Conservation (phyloP, 2,113 vertebrate genomes). For the Pseudois nayaur region DNA sequence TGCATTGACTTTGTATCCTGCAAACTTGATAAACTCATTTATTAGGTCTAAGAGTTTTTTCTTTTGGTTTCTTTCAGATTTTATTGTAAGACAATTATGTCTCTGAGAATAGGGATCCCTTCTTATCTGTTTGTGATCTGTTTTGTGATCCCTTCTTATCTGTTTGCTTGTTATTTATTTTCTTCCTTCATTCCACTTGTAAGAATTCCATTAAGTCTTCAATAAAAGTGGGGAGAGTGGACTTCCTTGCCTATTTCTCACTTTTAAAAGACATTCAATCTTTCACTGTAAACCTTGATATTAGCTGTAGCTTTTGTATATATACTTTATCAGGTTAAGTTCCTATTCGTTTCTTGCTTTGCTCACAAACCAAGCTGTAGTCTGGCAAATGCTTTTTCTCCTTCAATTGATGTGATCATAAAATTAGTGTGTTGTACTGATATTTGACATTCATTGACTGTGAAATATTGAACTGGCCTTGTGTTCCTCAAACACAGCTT, state of each 20-base stretch:
- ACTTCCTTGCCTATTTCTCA: background rate
- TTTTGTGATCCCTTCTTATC: background rate
- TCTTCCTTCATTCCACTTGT: background rate
- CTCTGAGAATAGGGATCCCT: background rate
- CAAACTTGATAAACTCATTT: background rate
- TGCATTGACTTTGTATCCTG: background rate
- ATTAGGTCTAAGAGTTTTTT: background rate
- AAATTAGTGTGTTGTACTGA: background rate
- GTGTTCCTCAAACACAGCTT: background rate
- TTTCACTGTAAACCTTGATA: background rate
- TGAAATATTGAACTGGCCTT: background rate
- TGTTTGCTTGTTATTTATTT: background rate
- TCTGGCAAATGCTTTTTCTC: background rate
- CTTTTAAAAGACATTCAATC: background rate
- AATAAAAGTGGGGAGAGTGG: background rate
- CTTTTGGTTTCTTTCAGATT: background rate
- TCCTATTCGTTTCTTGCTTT: background rate
- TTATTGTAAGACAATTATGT: background rate
- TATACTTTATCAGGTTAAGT: background rate
- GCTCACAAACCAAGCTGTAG: background rate
- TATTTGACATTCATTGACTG: background rate
- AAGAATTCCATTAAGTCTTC: background rate
- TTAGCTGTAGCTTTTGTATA: background rate
- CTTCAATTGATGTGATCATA: background rate
- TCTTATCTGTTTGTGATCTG: background rate